A percentile compares a stretch with the other conserved stretches of the same genome.
These are phyloP conservation scores for Telmatochromis brichardi DNA, from an alignment of 2,113 vertebrate species.

Conservation along the genomic window DNA sequence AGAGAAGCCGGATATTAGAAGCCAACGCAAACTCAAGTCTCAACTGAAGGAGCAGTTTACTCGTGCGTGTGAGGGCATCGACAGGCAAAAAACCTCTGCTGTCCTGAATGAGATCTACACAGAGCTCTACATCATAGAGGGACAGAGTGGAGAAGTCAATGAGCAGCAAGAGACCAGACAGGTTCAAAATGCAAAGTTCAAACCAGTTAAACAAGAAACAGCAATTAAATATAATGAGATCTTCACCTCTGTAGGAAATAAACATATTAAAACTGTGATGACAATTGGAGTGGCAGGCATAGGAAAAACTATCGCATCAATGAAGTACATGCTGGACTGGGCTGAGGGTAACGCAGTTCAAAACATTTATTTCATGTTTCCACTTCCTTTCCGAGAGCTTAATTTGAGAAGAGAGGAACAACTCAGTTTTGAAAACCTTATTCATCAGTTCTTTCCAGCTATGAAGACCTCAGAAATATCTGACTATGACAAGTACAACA, in stretches of 20 bases:
- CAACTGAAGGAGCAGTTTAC: background rate
- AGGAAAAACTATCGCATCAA: slow-evolving; percentile 31
- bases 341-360: background rate
- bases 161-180: background rate
- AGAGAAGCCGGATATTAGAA: background rate
- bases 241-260: background rate
- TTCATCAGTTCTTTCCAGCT: slow-evolving; percentile 3
- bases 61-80: background rate
- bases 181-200: background rate
- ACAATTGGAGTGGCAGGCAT: slow-evolving; percentile 39
- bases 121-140: slow-evolving; percentile 44
- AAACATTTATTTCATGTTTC: background rate
- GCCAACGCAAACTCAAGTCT: background rate
- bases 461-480: slow-evolving; percentile 37
- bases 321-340: slow-evolving; percentile 50
- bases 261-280: background rate
- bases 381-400: slow-evolving; percentile 15
- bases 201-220: slow-evolving; percentile 5
- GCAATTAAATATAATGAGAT: slow-evolving; percentile 13
- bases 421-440: accelerated
- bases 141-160: background rate
- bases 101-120: slow-evolving; percentile 30
- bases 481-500: background rate
- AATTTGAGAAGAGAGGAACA: background rate
- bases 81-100: background rate